Evolutionary conservation across 2,797 vertebrate species (phyloP).

Genomic region (Microchirus variegatus): DNA sequence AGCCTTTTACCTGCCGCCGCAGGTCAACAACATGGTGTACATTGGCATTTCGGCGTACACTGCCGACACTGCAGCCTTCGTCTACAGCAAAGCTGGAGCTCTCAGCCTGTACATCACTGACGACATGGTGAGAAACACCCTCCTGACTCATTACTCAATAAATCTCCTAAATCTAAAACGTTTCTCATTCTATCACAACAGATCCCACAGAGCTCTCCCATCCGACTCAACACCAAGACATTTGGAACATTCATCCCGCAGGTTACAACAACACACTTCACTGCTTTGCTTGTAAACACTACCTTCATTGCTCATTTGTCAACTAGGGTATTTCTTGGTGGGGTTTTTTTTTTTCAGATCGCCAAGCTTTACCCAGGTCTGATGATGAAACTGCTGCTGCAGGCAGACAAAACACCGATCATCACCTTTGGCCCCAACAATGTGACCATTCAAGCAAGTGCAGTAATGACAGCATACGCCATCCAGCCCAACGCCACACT

Average conservation of each 20-base stretch:
- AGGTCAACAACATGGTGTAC: slow-evolving; percentile 82
- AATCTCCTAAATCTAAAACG: background rate
- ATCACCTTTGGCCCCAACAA: slow-evolving; percentile 67
- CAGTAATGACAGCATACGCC: slow-evolving; percentile 73
- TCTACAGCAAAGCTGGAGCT: slow-evolving; percentile 81
- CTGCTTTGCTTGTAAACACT: background rate
- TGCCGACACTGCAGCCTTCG: slow-evolving; percentile 83
- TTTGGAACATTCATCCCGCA: slow-evolving; percentile 78
- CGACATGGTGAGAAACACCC: slow-evolving; percentile 77
- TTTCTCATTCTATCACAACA: slow-evolving; percentile 37
- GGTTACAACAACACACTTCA: slow-evolving; percentile 48
- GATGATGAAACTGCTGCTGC: slow-evolving; percentile 78
- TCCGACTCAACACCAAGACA: slow-evolving; percentile 77
- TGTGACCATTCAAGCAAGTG: slow-evolving; percentile 48
- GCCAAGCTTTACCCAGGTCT: slow-evolving; percentile 73
- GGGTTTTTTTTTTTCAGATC: slow-evolving; percentile 56
- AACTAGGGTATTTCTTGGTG: background rate
- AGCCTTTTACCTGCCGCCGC: slow-evolving; percentile 74
- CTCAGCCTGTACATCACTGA: slow-evolving; percentile 81
- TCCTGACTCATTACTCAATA: background rate
- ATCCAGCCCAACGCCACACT: slow-evolving; percentile 77
- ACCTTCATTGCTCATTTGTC: background rate
- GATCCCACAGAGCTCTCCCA: slow-evolving; percentile 74
- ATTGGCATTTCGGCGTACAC: slow-evolving; percentile 84
- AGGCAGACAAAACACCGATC: slow-evolving; percentile 46